Evolutionary conservation across 2,113 vertebrate species (phyloP).

Genomic region (Tetraodon nigroviridis): DNA sequence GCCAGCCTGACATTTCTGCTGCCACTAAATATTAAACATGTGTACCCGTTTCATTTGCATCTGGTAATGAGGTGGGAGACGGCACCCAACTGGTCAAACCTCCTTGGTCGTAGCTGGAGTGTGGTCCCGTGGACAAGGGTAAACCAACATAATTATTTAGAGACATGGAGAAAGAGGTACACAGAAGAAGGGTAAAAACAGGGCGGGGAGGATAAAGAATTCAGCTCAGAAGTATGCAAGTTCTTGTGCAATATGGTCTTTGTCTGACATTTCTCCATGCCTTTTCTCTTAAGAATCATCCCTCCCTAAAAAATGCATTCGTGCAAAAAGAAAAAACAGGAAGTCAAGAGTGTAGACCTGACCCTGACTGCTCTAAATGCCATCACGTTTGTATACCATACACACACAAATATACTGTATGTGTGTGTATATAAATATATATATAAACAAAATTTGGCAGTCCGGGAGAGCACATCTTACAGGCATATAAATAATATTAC

Average conservation of each 20-base stretch:
- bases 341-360: conserved; percentile 70
- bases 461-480: conserved; percentile 64
- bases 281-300: conserved; percentile 70
- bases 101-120: conserved; percentile 28
- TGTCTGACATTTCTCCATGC: conserved; percentile 66
- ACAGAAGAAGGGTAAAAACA: conserved; percentile 26
- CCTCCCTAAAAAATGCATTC: conserved; percentile 70
- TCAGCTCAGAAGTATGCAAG: conserved; percentile 25
- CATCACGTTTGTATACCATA: conserved; percentile 71
- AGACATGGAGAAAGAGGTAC: conserved; percentile 35
- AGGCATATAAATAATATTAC: no score
- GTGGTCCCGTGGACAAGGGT: conserved; percentile 40
- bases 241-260: conserved; percentile 58
- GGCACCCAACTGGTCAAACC: conserved; percentile 70
- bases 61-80: conserved; percentile 74
- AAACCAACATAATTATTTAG: conserved; percentile 59
- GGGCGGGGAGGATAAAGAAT: conserved; percentile 36
- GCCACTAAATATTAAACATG: conserved; percentile 81
- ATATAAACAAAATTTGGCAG: conserved; percentile 77
- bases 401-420: no score
- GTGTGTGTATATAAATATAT: conserved; percentile 23
- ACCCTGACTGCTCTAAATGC: conserved; percentile 75
- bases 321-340: conserved; percentile 52
- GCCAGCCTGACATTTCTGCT: conserved; percentile 79
- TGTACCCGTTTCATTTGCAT: conserved; percentile 80